Base-by-base conservation (phyloP, 2,797 vertebrate genomes). In the Distichodus sexfasciatus region DNA sequence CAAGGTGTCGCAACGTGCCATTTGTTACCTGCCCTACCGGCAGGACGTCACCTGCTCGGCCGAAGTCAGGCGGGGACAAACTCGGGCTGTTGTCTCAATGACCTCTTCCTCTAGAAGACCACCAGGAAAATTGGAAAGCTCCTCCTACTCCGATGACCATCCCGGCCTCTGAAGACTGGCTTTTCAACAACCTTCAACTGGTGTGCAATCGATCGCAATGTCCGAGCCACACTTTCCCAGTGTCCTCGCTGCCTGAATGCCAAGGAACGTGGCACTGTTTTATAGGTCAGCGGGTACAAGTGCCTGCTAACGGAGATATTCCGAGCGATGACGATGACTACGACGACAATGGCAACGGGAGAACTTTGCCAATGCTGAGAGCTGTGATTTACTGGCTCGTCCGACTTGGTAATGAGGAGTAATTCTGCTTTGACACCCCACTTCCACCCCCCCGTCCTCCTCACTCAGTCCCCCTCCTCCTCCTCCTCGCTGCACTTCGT, bases 251-350 rank as follows among this genome's bases (percentile, higher is more conserved):
- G 33, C 55, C 59, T 29, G 58, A 36, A 74, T 53, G 46, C 57
- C 61, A 74, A 26, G 38, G 63, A 48, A 71, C 60, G 59, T 61
- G n/a, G 63, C 71, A 7, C 38, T 19, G 53, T 76, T 78, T 81
- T 74, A 74, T 76, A 81, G 79, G 76, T 81, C 79, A 78, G 65
- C 46, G 24, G 35, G 64, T 54, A 74, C 57, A 84, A 85, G 81
- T 82, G 71, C 81, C 81, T 83, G 87, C 87, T 88, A 86, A 63
- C 36, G 67, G 76, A 83, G 79, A 79, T 79, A 76, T 85, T 86
- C 77, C 87, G 88, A 90, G 82, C 87, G 88, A 90, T 90, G 87
- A 87, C n/a, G n/a, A n/a, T n/a, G n/a, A n/a, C n/a, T n/a, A n/a
- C n/a, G n/a, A n/a, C n/a, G n/a, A n/a, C n/a, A n/a, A n/a, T n/a